A percentile compares a stretch with the other conserved stretches of the same genome.
Conservation (phyloP, 2,888 invertebrate species). For the Augiades crinisus region DNA sequence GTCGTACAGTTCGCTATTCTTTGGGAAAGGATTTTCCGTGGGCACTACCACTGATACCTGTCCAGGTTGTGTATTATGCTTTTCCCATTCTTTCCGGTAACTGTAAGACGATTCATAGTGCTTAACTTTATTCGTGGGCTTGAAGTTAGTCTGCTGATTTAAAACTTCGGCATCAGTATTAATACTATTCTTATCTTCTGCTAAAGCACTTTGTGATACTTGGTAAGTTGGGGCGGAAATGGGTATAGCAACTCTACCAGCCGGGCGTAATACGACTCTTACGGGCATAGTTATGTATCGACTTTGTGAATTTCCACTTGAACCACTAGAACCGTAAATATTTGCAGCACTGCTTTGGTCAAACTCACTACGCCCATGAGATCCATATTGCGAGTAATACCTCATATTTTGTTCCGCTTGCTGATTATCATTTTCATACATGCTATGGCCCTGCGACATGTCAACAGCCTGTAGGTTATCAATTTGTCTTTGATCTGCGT, state of each 20-base stretch:
- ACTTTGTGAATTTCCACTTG: conserved; percentile 41
- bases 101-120: conserved; percentile 67
- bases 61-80: conserved; percentile 54
- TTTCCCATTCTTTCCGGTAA: conserved; percentile 73
- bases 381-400: conserved; percentile 47
- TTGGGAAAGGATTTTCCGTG: conserved; percentile 47
- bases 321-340: conserved; percentile 38
- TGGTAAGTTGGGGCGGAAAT: conserved; percentile 46
- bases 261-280: conserved; percentile 57
- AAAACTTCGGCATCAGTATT: conserved; percentile 52
- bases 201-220: conserved; percentile 34
- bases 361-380: conserved; percentile 40
- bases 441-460: conserved; percentile 39
- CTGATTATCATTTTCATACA: conserved; percentile 43
- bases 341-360: conserved; percentile 41
- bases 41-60: conserved; percentile 40
- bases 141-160: conserved; percentile 23
- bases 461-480: conserved; percentile 44
- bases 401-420: conserved; percentile 40
- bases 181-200: conserved; percentile 48
- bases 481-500: conserved; percentile 38
- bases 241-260: conserved; percentile 55
- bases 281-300: conserved; percentile 52
- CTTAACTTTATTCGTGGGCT: conserved; percentile 45
- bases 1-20: conserved; percentile 58